phyloP scores from a whole-genome alignment of 2,888 invertebrate genomes.

The Parnassius glacialis region DNA sequence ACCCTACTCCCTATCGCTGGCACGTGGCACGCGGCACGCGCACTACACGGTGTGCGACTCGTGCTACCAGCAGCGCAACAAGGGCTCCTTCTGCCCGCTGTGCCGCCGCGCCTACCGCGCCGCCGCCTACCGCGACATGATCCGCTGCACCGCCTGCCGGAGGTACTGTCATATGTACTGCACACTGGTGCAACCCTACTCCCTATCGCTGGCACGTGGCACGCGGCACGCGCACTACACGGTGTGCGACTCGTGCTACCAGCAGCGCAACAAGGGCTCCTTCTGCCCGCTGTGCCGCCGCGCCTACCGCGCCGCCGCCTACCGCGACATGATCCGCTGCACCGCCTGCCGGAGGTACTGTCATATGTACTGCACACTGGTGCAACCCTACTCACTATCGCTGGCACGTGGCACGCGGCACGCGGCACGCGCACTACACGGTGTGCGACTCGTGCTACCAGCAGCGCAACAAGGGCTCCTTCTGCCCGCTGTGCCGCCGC shows the following conservation, averaged over 20 bases:
- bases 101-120: slow-evolving; percentile 97
- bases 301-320: slow-evolving; percentile 96
- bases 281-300: slow-evolving; percentile 97
- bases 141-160: slow-evolving; percentile 92
- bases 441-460: slow-evolving; percentile 99
- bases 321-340: slow-evolving; percentile 97
- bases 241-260: slow-evolving; percentile 99
- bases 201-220: slow-evolving; percentile 91
- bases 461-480: slow-evolving; percentile 97
- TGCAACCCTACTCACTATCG: slow-evolving; percentile 55
- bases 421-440: slow-evolving; percentile 97
- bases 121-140: slow-evolving; percentile 96
- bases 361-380: no score
- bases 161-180: slow-evolving; percentile 73
- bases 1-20: slow-evolving; percentile 83
- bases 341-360: slow-evolving; percentile 89
- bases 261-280: slow-evolving; percentile 97
- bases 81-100: slow-evolving; percentile 96
- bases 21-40: no score
- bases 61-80: slow-evolving; percentile 98
- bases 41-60: slow-evolving; percentile 99
- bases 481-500: slow-evolving; percentile 95
- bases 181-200: no score
- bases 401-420: no score
- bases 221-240: slow-evolving; percentile 98